A percentile compares a stretch with the other conserved stretches of the same genome.
Conservation (phyloP, 2,797 vertebrate species). For the Sebastolobus alascanus region DNA sequence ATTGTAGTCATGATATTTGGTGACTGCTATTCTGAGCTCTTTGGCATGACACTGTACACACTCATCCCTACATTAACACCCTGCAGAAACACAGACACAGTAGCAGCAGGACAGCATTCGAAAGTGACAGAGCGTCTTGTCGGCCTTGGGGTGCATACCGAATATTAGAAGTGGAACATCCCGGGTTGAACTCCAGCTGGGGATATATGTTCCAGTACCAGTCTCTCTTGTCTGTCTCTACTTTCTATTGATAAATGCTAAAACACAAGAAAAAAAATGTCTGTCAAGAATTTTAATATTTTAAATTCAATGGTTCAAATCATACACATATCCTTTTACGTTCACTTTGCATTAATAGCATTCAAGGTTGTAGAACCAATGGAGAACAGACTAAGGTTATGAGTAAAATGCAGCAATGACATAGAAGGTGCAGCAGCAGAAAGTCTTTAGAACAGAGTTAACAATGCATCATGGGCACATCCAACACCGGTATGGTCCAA, state of each 20-base stretch:
- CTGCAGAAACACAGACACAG: slow-evolving; percentile 3
- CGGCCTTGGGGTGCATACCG: not conserved
- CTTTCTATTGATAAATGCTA: not conserved
- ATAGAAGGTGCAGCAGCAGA: not conserved
- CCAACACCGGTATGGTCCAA: not conserved
- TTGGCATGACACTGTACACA: slow-evolving; percentile 31
- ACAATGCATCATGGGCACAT: not conserved
- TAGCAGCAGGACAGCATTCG: slow-evolving; percentile 13
- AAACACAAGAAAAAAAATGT: not conserved
- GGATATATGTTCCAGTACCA: not conserved
- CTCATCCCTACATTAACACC: slow-evolving; percentile 30
- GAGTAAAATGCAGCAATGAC: not conserved
- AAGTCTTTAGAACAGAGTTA: not conserved
- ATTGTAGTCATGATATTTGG: slow-evolving; percentile 37
- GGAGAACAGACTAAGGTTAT: not conserved
- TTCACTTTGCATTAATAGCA: not conserved
- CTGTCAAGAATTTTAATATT: not conserved
- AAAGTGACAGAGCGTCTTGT: not conserved
- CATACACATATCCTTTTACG: not conserved
- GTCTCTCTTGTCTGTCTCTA: not conserved
- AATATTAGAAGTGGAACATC: not conserved
- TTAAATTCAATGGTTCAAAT: not conserved
- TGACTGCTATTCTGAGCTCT: slow-evolving; percentile 53
- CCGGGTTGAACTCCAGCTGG: not conserved
- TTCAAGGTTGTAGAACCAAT: not conserved